Evolutionary conservation across 1,140 invertebrate genomes (phyloP).

Genomic region (Nylanderia fulva): DNA sequence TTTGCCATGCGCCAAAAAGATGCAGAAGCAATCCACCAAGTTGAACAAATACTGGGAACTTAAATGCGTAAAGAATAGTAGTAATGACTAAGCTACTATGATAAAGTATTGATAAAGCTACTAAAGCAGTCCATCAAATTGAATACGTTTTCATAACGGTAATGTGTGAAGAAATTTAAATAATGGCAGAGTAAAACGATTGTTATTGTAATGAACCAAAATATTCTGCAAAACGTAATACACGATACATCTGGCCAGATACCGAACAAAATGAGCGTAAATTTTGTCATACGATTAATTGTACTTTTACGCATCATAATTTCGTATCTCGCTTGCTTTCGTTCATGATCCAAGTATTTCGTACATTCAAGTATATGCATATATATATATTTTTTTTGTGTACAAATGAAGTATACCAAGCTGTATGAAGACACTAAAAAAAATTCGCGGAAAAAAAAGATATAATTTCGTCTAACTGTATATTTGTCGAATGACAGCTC

Average conservation of each 20-base stretch:
- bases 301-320: conserved; percentile 14
- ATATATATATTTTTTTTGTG: no score
- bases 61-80: conserved; percentile 24
- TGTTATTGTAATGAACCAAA: neutral
- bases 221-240: neutral
- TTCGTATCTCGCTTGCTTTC: neutral
- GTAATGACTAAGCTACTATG: no score
- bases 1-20: no score
- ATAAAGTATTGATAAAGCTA: no score
- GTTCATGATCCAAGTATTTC: no score
- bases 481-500: neutral
- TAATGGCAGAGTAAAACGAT: neutral
- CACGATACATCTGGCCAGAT: neutral
- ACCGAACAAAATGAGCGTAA: neutral
- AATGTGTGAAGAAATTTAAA: neutral
- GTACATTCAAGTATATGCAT: neutral
- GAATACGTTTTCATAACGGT: neutral
- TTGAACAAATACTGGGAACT: no score
- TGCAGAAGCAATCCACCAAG: no score
- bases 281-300: neutral
- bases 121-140: conserved; percentile 1
- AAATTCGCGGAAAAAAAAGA: neutral
- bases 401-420: neutral
- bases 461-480: neutral
- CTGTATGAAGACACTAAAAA: neutral